Conservation (phyloP, 2,113 vertebrate genomes). For the Bubo bubo region DNA sequence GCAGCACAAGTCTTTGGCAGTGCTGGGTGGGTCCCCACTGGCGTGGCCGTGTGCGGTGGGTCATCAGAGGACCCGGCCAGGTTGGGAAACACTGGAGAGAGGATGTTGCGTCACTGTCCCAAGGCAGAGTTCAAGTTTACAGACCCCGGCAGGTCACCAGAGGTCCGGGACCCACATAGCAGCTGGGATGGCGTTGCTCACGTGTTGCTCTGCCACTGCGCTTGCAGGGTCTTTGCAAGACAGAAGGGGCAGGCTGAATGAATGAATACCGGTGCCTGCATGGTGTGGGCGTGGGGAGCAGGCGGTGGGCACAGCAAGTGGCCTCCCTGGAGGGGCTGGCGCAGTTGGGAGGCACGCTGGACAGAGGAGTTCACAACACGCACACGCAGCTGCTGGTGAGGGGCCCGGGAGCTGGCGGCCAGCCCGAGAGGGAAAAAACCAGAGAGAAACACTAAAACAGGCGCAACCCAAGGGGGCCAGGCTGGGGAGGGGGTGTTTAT, state of each 20-base stretch:
- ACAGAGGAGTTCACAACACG: background rate
- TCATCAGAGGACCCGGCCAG: background rate
- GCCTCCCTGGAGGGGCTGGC: rapidly evolving
- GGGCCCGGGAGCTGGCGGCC: background rate
- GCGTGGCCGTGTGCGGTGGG: rapidly evolving
- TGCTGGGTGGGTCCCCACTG: background rate
- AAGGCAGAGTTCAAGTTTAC: background rate
- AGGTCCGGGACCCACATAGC: rapidly evolving
- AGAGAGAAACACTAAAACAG: background rate
- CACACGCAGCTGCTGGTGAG: background rate
- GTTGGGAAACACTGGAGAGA: background rate
- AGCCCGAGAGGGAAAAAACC: background rate
- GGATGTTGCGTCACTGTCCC: background rate
- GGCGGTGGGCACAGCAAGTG: rapidly evolving
- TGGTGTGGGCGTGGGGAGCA: rapidly evolving
- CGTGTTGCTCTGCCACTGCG: rapidly evolving
- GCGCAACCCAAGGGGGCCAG: background rate
- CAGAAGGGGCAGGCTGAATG: background rate
- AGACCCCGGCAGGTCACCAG: background rate
- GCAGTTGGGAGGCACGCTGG: background rate
- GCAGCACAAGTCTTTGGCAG: background rate
- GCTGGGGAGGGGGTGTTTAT: background rate
- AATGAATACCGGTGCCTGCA: rapidly evolving
- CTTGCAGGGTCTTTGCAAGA: background rate
- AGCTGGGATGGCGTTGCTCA: rapidly evolving